These are phyloP conservation scores for Rostrhamus sociabilis DNA, from an alignment of 2,797 vertebrate species.

Conservation along the genomic window DNA sequence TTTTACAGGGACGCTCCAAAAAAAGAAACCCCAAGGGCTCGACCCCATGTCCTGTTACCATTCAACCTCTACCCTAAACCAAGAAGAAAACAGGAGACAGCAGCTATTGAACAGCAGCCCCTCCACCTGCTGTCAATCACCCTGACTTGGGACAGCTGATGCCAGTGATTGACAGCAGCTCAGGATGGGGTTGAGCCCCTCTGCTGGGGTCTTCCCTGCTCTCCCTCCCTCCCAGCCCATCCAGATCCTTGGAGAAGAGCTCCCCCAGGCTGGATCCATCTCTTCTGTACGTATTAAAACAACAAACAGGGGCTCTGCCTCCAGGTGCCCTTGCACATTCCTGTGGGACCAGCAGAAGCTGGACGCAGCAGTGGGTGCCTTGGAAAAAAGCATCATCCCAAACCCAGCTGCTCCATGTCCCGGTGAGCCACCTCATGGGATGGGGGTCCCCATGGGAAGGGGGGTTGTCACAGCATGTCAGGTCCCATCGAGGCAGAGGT, in stretches of 20 bases:
- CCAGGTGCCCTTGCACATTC: neutral
- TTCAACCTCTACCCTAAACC: neutral
- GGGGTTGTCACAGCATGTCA: rapidly evolving
- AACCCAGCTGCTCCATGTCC: neutral
- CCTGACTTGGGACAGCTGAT: neutral
- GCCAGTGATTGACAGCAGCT: neutral
- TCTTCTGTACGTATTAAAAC: neutral
- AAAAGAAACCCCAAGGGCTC: neutral
- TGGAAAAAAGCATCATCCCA: neutral
- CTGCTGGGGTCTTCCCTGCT: rapidly evolving
- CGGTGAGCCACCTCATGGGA: rapidly evolving
- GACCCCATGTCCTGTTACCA: rapidly evolving
- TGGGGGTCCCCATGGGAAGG: rapidly evolving
- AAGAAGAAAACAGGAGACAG: neutral
- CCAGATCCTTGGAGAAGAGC: neutral
- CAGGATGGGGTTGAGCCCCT: neutral
- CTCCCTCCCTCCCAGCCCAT: neutral
- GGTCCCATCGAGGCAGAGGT: rapidly evolving
- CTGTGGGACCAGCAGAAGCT: neutral
- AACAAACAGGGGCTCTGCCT: neutral
- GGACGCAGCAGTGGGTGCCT: rapidly evolving
- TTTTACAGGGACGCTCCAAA: neutral
- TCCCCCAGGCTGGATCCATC: rapidly evolving
- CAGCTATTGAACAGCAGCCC: neutral
- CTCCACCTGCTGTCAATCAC: neutral